Conservation (phyloP, 2,113 vertebrate species). For the Pedionomus torquatus region DNA sequence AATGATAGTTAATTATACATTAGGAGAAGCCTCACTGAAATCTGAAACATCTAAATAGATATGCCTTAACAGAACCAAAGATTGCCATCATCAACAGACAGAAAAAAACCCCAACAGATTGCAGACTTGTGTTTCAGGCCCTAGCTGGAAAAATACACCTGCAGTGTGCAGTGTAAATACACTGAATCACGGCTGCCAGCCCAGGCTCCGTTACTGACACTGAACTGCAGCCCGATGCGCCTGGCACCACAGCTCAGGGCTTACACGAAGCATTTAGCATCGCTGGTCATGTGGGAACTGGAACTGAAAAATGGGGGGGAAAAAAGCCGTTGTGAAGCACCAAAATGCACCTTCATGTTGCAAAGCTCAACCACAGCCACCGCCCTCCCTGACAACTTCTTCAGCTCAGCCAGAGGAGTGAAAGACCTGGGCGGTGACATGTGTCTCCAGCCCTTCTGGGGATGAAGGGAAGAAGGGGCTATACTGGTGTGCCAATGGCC, state of each 20-base stretch:
- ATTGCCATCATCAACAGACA: neutral
- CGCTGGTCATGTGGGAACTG: neutral
- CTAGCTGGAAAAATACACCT: slow-evolving; percentile 5
- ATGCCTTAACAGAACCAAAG: neutral
- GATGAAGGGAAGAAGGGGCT: neutral
- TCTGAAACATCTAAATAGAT: neutral
- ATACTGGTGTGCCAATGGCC: neutral
- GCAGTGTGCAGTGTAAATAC: neutral
- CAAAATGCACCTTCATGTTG: neutral
- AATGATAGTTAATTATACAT: neutral
- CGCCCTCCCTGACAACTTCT: neutral
- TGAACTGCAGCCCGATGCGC: neutral
- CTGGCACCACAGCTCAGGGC: neutral
- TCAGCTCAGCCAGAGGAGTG: neutral
- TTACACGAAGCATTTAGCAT: neutral
- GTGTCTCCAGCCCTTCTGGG: neutral
- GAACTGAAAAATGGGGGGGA: neutral
- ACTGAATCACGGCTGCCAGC: neutral
- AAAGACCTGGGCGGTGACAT: neutral
- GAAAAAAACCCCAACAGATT: neutral
- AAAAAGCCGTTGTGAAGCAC: neutral
- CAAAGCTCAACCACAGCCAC: neutral
- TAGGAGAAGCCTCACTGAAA: neutral
- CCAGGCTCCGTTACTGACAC: neutral
- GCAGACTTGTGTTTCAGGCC: neutral